Evolutionary conservation across 2,113 vertebrate species (phyloP).

Genomic region (Notarius lentiginosus): DNA sequence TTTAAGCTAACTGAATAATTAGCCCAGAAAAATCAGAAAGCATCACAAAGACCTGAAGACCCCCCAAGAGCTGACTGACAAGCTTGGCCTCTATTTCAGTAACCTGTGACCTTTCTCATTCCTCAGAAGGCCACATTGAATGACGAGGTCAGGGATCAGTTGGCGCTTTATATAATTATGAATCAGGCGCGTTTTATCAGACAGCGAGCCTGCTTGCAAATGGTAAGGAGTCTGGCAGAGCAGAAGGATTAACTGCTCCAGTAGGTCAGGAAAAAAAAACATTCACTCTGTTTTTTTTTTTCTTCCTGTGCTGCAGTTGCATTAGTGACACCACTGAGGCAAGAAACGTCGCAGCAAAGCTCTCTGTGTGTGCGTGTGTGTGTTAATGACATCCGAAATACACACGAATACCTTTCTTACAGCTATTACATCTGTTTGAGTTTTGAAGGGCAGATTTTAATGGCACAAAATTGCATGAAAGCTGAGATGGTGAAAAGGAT

Average conservation of each 20-base stretch:
- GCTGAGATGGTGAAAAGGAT: background rate
- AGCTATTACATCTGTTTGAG: background rate
- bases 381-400: background rate
- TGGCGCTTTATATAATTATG: constrained; percentile 36
- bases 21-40: constrained; percentile 53
- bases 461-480: background rate
- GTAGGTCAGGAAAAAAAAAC: constrained; percentile 34
- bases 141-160: constrained; percentile 45
- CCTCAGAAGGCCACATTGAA: constrained; percentile 30
- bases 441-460: constrained; percentile 34
- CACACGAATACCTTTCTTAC: constrained; percentile 14
- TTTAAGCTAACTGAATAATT: constrained; percentile 62
- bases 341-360: constrained; percentile 1
- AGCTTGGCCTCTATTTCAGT: constrained; percentile 58
- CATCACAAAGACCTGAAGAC: constrained; percentile 50
- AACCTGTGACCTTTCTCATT: constrained; percentile 44
- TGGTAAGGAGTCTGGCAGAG: constrained; percentile 10
- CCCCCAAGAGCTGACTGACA: constrained; percentile 41
- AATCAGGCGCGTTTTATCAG: background rate
- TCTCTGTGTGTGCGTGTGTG: background rate
- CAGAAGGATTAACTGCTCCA: constrained; percentile 34
- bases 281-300: background rate
- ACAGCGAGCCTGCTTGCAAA: constrained; percentile 7
- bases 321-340: background rate
- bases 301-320: background rate